Conservation (phyloP, 2,113 vertebrate species). For the Tamias sibiricus region DNA sequence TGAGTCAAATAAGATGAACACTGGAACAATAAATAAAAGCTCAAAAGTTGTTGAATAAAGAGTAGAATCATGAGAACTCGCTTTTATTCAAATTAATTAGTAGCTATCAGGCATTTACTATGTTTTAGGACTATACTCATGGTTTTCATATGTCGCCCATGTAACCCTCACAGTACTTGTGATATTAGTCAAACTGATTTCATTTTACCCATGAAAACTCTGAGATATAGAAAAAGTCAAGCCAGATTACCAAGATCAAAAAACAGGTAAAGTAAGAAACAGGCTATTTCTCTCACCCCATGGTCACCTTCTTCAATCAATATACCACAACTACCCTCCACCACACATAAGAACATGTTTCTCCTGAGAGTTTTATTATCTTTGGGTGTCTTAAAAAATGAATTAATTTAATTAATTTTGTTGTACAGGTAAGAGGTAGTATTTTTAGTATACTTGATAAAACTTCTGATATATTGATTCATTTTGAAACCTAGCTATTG, state of each 20-base stretch:
- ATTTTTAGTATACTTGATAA: background rate
- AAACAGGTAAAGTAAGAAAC: background rate
- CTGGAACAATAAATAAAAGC: background rate
- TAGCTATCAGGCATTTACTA: background rate
- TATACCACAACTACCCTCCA: background rate
- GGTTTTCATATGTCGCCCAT: background rate
- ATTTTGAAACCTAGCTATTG: background rate
- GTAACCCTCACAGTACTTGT: background rate
- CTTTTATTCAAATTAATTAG: background rate
- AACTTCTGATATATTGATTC: background rate
- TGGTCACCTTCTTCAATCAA: background rate
- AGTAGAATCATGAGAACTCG: background rate
- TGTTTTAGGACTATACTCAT: background rate
- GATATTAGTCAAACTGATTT: background rate
- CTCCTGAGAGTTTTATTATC: background rate
- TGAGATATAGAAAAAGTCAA: background rate
- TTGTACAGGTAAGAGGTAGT: background rate
- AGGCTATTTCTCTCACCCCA: background rate
- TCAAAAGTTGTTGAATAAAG: background rate
- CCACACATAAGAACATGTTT: rapidly evolving
- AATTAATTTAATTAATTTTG: background rate
- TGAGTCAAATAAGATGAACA: background rate
- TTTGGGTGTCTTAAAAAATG: background rate
- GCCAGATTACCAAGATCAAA: background rate
- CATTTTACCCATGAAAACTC: background rate